Percentiles rank a stretch among this genome's conserved stretches.
phyloP scores from a whole-genome alignment of 2,113 vertebrate species.

The Phycodurus eques region DNA sequence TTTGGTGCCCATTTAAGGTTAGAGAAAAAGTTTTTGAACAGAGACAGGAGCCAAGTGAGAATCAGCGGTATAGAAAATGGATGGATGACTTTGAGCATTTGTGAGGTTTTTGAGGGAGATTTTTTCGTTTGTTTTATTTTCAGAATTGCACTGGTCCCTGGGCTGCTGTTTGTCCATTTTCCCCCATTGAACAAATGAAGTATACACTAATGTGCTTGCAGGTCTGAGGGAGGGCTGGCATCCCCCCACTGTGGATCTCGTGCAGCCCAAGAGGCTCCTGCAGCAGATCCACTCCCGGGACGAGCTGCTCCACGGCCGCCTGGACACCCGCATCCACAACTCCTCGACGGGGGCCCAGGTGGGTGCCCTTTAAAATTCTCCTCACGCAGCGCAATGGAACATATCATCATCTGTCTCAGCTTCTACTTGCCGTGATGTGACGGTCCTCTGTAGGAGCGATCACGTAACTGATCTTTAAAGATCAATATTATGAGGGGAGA shows the following conservation, averaged over 20 bases:
- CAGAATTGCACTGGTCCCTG: too few species aligned
- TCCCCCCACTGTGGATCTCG: constrained; percentile 69
- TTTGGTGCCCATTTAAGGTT: too few species aligned
- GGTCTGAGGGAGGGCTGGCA: constrained; percentile 52
- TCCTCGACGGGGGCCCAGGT: not conserved
- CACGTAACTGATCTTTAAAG: not conserved
- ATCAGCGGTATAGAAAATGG: too few species aligned
- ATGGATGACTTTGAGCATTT: too few species aligned
- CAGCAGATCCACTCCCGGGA: constrained; percentile 77
- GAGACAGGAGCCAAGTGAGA: too few species aligned
- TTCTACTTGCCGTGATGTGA: not conserved
- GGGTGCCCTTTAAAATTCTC: not conserved
- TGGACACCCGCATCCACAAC: constrained; percentile 76
- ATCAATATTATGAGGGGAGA: not conserved
- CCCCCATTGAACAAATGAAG: not conserved
- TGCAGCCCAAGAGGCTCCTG: constrained; percentile 85
- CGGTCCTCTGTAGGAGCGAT: not conserved
- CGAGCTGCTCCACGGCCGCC: constrained; percentile 78
- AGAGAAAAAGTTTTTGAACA: too few species aligned
- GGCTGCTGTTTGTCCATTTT: not conserved
- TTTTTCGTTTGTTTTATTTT: too few species aligned
- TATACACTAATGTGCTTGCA: constrained; percentile 7
- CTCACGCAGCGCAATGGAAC: not conserved
- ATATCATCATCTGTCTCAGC: not conserved
- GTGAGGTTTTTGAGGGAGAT: too few species aligned